Conservation (phyloP, 2,113 vertebrate genomes). For the Gila orcuttii region DNA sequence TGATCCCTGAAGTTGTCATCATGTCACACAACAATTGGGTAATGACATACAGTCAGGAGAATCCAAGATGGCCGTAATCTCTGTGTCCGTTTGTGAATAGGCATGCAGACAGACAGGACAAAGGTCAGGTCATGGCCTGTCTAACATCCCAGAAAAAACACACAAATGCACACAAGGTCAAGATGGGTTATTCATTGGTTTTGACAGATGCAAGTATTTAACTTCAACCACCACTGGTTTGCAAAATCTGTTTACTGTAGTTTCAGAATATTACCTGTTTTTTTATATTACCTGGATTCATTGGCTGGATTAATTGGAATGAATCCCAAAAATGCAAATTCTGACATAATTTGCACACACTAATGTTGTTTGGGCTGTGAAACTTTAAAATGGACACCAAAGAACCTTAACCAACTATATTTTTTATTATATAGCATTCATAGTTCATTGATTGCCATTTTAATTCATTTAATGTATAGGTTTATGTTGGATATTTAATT, state of each 20-base stretch:
- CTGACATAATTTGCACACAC: not conserved
- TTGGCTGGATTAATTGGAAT: not conserved
- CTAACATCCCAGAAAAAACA: not conserved
- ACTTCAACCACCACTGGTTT: not conserved
- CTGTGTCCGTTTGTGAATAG: not conserved
- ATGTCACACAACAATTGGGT: not conserved
- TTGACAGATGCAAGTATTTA: not conserved
- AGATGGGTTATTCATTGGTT: not conserved
- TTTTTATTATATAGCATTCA: not conserved
- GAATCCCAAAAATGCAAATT: not conserved
- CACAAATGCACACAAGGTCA: conserved; percentile 12
- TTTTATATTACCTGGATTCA: too few species aligned
- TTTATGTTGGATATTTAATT: not conserved
- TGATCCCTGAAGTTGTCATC: not conserved
- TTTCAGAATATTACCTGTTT: not conserved
- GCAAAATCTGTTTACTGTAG: not conserved
- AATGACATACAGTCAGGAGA: not conserved
- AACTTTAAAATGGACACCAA: not conserved
- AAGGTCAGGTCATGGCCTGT: conserved; percentile 12
- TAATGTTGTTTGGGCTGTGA: not conserved
- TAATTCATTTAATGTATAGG: not conserved
- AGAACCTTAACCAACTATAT: not conserved
- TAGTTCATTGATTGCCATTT: not conserved
- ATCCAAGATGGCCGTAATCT: not conserved
- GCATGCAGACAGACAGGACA: conserved; percentile 7